phyloP scores from a whole-genome alignment of 2,797 vertebrate species.

The Acrossocheilus wenchowensis region DNA sequence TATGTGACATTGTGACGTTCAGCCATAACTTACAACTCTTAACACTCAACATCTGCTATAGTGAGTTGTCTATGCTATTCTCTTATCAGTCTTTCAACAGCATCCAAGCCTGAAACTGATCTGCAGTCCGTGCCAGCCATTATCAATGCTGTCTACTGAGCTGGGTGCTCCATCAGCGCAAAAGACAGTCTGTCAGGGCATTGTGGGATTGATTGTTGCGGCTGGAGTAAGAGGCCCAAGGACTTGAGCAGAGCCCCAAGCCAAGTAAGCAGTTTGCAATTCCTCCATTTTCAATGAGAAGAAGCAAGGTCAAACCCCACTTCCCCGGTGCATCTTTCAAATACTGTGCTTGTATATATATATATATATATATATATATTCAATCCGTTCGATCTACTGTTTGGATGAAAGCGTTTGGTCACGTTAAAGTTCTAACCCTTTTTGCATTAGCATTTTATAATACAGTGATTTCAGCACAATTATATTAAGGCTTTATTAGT shows the following conservation, averaged over 20 bases:
- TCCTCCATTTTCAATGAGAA: not conserved
- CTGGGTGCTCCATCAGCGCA: constrained; percentile 18
- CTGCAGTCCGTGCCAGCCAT: constrained; percentile 8
- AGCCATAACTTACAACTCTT: not conserved
- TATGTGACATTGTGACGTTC: not conserved
- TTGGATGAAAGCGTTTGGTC: constrained; percentile 29
- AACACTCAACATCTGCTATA: constrained; percentile 13
- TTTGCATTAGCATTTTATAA: constrained; percentile 5
- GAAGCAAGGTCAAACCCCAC: not conserved
- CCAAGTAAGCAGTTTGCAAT: constrained; percentile 12
- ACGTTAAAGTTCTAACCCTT: not conserved
- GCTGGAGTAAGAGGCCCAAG: constrained; percentile 16
- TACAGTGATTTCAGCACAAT: constrained; percentile 33
- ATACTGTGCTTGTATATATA: constrained; percentile 12
- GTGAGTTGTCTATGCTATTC: not conserved
- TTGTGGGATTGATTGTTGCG: constrained; percentile 15
- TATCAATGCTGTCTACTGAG: not conserved
- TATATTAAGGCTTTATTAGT: constrained; percentile 34
- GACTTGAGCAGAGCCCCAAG: constrained; percentile 2
- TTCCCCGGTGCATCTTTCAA: not conserved
- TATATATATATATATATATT: no score
- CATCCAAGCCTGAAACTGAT: constrained; percentile 28
- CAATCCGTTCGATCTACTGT: not conserved
- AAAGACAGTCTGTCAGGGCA: constrained; percentile 22
- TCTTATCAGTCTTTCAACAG: constrained; percentile 1